These are phyloP conservation scores for Onthophagus sagittarius DNA, from an alignment of 2,888 invertebrate genomes.

Conservation along the genomic window DNA sequence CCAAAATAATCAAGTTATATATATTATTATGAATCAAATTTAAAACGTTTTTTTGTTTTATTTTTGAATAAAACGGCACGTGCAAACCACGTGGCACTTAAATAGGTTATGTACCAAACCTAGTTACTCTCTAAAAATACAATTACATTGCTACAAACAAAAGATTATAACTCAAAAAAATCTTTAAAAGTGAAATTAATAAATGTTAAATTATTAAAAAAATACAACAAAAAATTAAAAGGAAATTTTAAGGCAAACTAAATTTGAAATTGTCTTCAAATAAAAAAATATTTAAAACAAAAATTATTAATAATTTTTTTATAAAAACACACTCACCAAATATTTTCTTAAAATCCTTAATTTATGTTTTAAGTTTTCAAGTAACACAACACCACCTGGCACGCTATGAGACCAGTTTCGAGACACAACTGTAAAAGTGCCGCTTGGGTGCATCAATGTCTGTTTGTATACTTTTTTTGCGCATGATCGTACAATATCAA, in stretches of 20 bases:
- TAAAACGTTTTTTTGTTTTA: neutral
- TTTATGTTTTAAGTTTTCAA: neutral
- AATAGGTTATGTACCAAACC: neutral
- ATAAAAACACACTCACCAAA: too few relatives aligned
- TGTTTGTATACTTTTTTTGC: neutral
- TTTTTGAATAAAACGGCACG: neutral
- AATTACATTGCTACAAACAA: too few relatives aligned
- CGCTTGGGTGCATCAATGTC: neutral
- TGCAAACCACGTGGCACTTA: neutral
- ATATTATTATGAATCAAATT: neutral
- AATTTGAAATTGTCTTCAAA: too few relatives aligned
- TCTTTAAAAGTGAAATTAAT: too few relatives aligned
- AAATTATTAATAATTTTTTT: too few relatives aligned
- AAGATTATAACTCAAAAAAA: too few relatives aligned
- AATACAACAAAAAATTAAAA: too few relatives aligned
- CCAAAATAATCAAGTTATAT: too few relatives aligned
- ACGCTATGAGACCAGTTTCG: neutral
- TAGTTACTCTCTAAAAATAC: neutral
- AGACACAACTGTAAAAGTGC: neutral
- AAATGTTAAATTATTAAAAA: too few relatives aligned
- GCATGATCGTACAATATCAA: neutral
- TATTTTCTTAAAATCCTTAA: too few relatives aligned
- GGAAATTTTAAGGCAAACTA: too few relatives aligned
- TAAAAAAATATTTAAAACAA: too few relatives aligned
- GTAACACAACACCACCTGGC: neutral